phyloP scores from a whole-genome alignment of 2,888 invertebrate species.

The Euplagia quadripunctaria region DNA sequence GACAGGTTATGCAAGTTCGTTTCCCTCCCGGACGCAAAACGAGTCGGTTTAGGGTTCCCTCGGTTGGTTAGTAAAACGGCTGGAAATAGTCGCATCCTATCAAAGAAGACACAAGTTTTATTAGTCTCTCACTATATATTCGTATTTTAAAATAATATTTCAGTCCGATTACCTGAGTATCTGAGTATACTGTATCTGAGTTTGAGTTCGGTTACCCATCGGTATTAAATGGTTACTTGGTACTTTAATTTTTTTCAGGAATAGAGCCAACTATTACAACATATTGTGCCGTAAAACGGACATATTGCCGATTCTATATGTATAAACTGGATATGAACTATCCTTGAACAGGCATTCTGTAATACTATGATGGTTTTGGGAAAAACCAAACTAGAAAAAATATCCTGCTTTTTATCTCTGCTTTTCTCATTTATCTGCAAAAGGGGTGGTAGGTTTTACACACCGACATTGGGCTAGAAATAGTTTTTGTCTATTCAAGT shows the following conservation, averaged over 20 bases:
- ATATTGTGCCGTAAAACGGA: no score
- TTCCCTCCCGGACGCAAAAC: conserved; percentile 70
- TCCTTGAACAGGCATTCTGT: background rate
- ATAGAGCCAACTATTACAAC: no score
- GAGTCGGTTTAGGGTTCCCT: conserved; percentile 30
- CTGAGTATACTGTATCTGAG: no score
- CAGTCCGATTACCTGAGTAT: no score
- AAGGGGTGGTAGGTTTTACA: background rate
- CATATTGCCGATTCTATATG: background rate
- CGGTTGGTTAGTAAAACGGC: conserved; percentile 5
- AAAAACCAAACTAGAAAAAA: background rate
- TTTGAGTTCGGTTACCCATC: no score
- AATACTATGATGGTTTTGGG: background rate
- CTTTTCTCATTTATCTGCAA: background rate
- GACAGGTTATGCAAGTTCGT: conserved; percentile 73
- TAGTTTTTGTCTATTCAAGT: background rate
- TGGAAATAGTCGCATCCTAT: background rate
- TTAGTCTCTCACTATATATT: background rate
- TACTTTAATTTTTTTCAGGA: no score
- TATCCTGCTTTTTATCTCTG: background rate
- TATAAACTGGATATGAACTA: background rate
- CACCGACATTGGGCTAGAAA: background rate
- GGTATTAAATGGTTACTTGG: no score
- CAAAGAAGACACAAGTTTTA: background rate
- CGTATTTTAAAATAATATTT: no score